These are phyloP conservation scores for Ifrita kowaldi DNA, from an alignment of 2,113 vertebrate species.

Conservation along the genomic window DNA sequence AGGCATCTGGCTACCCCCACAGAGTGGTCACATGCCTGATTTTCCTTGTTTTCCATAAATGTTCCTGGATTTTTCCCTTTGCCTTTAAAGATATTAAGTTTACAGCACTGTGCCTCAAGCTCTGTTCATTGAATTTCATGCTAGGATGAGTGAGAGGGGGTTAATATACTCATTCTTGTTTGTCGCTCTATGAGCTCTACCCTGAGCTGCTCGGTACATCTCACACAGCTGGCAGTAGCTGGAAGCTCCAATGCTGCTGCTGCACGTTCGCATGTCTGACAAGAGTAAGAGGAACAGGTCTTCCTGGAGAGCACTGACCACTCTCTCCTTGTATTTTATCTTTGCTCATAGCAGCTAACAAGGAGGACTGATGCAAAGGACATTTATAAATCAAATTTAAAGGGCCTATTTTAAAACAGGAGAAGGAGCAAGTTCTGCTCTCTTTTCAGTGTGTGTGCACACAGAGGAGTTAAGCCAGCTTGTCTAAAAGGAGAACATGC, in stretches of 20 bases:
- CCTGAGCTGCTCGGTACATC: background rate
- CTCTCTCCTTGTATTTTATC: background rate
- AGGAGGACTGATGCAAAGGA: background rate
- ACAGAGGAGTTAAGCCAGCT: background rate
- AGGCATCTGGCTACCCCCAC: background rate
- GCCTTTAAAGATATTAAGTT: background rate
- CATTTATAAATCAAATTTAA: background rate
- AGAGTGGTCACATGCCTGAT: background rate
- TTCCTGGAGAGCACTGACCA: background rate
- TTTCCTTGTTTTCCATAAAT: background rate
- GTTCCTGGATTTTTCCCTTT: background rate
- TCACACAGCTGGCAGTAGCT: background rate
- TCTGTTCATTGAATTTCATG: background rate
- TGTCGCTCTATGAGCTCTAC: background rate
- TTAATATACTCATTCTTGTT: background rate
- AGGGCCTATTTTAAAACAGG: background rate
- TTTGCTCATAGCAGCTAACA: background rate
- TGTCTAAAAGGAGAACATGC: background rate
- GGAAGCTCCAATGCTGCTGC: background rate
- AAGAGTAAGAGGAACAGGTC: background rate
- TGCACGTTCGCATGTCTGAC: background rate
- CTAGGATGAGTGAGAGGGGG: background rate
- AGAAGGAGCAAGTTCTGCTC: background rate
- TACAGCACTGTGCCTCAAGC: background rate
- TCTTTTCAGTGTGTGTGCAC: background rate